Evolutionary conservation across 1,140 invertebrate species (phyloP), one percentile per base, ranked within the genome.

Genomic region (Frieseomelitta varia): DNA sequence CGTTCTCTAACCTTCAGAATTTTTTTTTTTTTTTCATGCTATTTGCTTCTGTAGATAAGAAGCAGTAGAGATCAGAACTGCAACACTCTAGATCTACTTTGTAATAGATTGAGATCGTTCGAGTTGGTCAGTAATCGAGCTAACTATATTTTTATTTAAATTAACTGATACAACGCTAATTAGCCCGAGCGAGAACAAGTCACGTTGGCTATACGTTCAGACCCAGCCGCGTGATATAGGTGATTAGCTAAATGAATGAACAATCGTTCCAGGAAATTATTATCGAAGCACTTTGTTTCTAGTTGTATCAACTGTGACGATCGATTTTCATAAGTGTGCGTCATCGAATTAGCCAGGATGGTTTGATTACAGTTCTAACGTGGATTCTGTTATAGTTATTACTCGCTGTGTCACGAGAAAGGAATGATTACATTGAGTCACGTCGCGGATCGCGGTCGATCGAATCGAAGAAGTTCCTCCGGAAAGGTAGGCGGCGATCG

Each of bases 381-480:
- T 6, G 30, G 47, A 0, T 14, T 21, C 34, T 80, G 61, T 58
- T 65, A 80, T 51, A 80, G 72, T 80, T 74, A 30, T 80, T 84
- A n/a, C 51, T 51, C 47, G 51, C 27, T 39, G n/a, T 72, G 78
- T 80, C 78, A 84, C n/a, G n/a, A 3, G n/a, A 15, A 56, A 56
- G 53, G 78, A 84, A 84, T 67, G 69, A 84, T 56, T 17, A 17
- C 69, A 71, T 80, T 68, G 78, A 79, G 21, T 80, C 71, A 80
- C 19, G 39, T 39, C 30, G 47, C 34, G 51, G 10, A n/a, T 58
- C 51, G 51, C 67, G 73, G 34, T 53, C 73, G 63, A 68, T 78
- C 75, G 53, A 71, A 68, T 79, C 2, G 0, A 15, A 24, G 51
- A 15, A 24, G 51, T 11, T 21, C 2, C 17, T 55, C 56, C 65